Base-by-base conservation (phyloP, 53 echinoderm and acorn worm genomes). In the Apostichopus leukothele region DNA sequence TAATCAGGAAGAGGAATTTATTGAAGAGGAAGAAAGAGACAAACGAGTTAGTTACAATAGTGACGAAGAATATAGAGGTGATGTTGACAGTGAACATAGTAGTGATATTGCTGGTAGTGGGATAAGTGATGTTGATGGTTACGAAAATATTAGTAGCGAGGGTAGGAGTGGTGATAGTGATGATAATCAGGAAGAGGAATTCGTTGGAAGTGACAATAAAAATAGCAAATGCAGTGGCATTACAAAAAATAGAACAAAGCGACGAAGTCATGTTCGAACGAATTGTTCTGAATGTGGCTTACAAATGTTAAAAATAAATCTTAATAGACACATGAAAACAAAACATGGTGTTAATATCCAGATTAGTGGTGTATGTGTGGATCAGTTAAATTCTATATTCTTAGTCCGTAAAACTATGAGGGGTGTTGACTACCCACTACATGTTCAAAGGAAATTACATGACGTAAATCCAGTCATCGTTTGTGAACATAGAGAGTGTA, bases 241-340 rank as follows among this genome's bases (percentile, higher is more conserved):
- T 23, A 23, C 23, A 75, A 22, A 18, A 75, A 22, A 26, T 8
- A 7, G 75, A 75, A 22, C 22, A 75, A 22, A 8, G 7, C 7
- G 75, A 16, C 7, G 75, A 75, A 60, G 8, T 12, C 12, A 60
- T 60, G 60, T 60, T 60, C 60, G 60, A 60, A 60, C 60, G 7
- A 75, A 75, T 8, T 75, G 75, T 75, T 26, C 75, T 75, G 75
- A 75, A 75, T 75, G 75, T 75, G 75, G 27, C 18, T 11, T 75
- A 22, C 75, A 75, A 16, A 11, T 75, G 27, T 16, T 75, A 1
- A 75, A 75, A 75, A 16, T 75, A 22, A 75, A 75, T 75, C 18
- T 75, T 11, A 75, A 16, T 22, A 75, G 75, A 18, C 75, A 75
- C 27, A 22, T 75, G 23, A 23, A 23, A 23, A 23, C 23, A 23